Base-by-base conservation (phyloP, 1,140 invertebrate species). In the Drosophila watanabei region DNA sequence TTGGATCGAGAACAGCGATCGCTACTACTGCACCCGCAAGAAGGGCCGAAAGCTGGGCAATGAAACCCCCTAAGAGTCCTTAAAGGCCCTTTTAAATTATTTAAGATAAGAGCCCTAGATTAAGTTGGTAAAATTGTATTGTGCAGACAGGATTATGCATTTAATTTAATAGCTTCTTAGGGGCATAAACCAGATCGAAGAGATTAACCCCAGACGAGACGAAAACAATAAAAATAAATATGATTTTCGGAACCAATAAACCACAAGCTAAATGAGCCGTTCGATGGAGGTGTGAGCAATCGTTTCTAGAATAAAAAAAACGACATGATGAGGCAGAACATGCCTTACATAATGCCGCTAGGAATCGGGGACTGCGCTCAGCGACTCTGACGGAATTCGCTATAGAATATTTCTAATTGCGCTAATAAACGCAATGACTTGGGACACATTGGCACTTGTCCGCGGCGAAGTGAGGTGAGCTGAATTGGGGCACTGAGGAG, bases 1-100 rank as follows among this genome's bases (percentile, higher is more conserved):
- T 93, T 97, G 97, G 97, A 96, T 96, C 7, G 94, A 95, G 41
- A 96, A 96, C 82, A 95, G 95, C 30, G 94, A 96, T 87, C 95
- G 96, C 46, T 93, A 92, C 52, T 93, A 93, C 43, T 93, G 92
- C 56, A 92, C 86, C 13, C 80, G 69, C 39, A 68, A 71, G 8
- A 92, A 92, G 79, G 73, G 77, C 0, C 75, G 61, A 13, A 11
- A 58, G 5, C 45, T 35, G 48, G 61, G 58, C 20, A 89, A 91
- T 5, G 60, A 85, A 18, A 45, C 76, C 45, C 70, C 61, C 33
- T 89, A 76, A 62, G 35, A 11, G 1, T 61, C 16, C 20, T 58
- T 28, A 28, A 56, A 71, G 24, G 28, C 7, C 45, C 35, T 24
- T 37, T 43, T 39, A 37, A 79, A 61, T 56, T 61, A 78, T 78